Evolutionary conservation across 2,888 invertebrate genomes (phyloP).

Genomic region (Orchestes rusci): DNA sequence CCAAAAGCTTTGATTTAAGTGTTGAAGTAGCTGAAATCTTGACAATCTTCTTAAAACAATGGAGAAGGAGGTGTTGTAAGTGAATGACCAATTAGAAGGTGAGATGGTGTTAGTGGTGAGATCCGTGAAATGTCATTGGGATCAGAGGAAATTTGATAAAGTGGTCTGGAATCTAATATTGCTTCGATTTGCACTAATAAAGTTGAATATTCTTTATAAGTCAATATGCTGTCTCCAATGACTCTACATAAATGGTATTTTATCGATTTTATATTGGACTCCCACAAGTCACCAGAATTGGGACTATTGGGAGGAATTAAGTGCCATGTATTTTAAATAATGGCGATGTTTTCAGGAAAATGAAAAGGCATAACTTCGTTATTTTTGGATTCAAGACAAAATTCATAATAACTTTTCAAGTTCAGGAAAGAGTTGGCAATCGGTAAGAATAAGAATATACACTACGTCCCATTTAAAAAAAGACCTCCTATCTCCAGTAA

Average conservation of each 20-base stretch:
- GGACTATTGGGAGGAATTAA: slow-evolving; percentile 4
- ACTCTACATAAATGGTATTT: slow-evolving; percentile 2
- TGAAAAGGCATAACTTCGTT: no score
- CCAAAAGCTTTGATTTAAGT: no score
- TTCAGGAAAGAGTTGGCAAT: no score
- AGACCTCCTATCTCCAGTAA: no score
- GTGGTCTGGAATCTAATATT: slow-evolving; percentile 7
- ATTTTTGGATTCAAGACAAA: no score
- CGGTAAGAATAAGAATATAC: no score
- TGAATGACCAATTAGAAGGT: slow-evolving; percentile 5
- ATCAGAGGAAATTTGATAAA: slow-evolving; percentile 2
- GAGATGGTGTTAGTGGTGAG: slow-evolving; percentile 2
- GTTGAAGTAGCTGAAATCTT: no score
- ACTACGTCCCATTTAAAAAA: no score
- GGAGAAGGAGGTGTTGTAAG: background rate
- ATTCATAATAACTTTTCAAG: no score
- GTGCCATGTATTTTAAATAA: no score
- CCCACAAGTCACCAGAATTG: slow-evolving; percentile 7
- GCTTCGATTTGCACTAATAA: slow-evolving; percentile 7
- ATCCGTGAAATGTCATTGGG: slow-evolving; percentile 1
- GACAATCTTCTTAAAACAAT: no score
- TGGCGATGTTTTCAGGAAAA: no score
- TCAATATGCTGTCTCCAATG: background rate
- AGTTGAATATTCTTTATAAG: slow-evolving; percentile 6
- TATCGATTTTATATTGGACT: background rate